phyloP scores from a whole-genome alignment of 1,140 invertebrate species.

The Orchestia grillus region DNA sequence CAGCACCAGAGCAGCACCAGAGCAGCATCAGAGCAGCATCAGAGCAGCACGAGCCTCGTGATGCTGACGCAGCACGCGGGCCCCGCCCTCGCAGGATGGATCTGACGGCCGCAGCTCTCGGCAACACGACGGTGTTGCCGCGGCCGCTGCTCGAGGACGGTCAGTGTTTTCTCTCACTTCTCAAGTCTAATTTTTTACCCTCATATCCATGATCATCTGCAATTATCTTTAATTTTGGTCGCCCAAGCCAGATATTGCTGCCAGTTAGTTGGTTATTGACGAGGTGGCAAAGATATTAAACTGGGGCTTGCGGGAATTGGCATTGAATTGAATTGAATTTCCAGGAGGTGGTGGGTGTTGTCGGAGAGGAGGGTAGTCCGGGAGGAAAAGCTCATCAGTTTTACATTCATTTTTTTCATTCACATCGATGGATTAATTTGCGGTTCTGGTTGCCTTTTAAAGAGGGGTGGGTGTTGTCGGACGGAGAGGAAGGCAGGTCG shows the following conservation, averaged over 20 bases:
- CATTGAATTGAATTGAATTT: too few relatives aligned
- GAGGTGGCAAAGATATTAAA: background rate
- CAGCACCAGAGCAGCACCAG: background rate
- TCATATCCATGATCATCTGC: background rate
- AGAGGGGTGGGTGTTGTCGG: too few relatives aligned
- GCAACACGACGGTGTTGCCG: conserved; percentile 27
- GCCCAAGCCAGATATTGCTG: background rate
- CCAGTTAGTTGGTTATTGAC: too few relatives aligned
- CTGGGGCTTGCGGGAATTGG: too few relatives aligned
- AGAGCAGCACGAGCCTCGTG: background rate
- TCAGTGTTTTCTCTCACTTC: background rate
- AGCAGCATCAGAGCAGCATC: background rate
- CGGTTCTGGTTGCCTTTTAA: too few relatives aligned
- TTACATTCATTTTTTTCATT: too few relatives aligned
- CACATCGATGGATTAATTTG: too few relatives aligned
- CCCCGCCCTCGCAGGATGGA: background rate
- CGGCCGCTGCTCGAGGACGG: conserved; percentile 10
- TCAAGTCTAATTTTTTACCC: background rate
- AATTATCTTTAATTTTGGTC: too few relatives aligned
- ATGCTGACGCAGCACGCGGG: background rate
- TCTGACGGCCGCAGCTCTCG: background rate
- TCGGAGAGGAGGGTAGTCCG: too few relatives aligned
- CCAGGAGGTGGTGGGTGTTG: too few relatives aligned
- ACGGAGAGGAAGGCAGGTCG: too few relatives aligned
- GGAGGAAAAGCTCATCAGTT: too few relatives aligned